Base-by-base conservation (phyloP, 2,888 invertebrate genomes). In the Cyrtodaria siliqua region DNA sequence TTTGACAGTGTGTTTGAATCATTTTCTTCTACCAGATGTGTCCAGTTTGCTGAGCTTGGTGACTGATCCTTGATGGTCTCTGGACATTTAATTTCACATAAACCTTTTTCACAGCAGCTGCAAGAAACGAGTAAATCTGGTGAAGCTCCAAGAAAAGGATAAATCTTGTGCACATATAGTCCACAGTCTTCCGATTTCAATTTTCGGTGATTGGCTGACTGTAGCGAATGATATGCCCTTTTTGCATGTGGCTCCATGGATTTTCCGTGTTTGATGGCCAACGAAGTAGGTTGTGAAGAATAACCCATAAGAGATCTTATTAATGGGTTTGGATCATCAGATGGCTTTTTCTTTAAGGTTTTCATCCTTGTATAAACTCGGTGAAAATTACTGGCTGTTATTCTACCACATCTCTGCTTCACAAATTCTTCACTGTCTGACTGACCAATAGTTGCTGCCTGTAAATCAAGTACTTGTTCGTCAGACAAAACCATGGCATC, bases 1-100 rank as follows among this genome's bases (percentile, higher is more conserved):
- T 47, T 27, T 2, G 6, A 24, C n/a, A 62, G 62, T 14, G 20
- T 16, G 6, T 26, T n/a, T 12, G 4, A 8, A 6, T 24, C 23
- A 16, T 49, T 23, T 26, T 29, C 42, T 57, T 66, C 27, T 23
- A 47, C 55, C 14, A 66, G 14, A 49, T 57, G 40, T 29, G n/a
- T 20, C 8, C n/a, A 47, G 23, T 66, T 66, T 40, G 2, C 9
- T 2, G 3, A 1, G 26, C 40, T 18, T n/a, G 53, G 55, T 8
- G 26, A 4, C 16, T 42, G 42, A n/a, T 64, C 64, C 44, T 55
- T 64, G 16, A 53, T 55, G 2, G 42, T 18, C 38, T 55, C 53
- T 24, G 64, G 64, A 8, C 40, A 53, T 24, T 64, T 64, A 24
- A 64, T 64, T 42, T 64, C 55, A 44, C 53, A 38, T 18, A 64